A percentile compares a stretch with the other conserved stretches of the same genome.
Conservation (phyloP, 1,140 invertebrate genomes). For the Piezodorus guildinii region DNA sequence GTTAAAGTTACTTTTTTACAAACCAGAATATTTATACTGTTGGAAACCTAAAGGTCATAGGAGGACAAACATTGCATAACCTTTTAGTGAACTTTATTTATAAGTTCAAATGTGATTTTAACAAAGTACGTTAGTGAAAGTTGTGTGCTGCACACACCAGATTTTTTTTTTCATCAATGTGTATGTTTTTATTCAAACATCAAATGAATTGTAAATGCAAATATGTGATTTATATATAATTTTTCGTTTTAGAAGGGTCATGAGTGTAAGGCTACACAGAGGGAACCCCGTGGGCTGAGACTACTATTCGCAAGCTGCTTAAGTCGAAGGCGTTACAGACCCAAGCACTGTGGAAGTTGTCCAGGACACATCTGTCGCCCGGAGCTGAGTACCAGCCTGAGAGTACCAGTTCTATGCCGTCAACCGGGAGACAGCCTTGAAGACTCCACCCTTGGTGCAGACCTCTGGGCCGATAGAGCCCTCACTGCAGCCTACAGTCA, state of each 20-base stretch:
- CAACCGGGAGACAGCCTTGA: slow-evolving; percentile 26
- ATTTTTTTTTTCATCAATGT: too few species aligned
- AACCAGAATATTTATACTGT: too few species aligned
- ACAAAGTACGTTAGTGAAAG: too few species aligned
- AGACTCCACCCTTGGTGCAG: slow-evolving; percentile 23
- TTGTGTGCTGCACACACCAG: too few species aligned
- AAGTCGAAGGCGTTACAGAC: slow-evolving; percentile 46
- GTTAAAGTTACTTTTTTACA: too few species aligned
- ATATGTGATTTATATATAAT: too few species aligned
- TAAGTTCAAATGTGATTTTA: too few species aligned
- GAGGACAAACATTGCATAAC: too few species aligned
- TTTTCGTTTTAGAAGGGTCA: slow-evolving; percentile 42
- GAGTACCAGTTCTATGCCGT: slow-evolving; percentile 24
- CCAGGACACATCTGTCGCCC: slow-evolving; percentile 43
- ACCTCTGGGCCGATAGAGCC: slow-evolving; percentile 22
- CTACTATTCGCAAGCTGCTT: slow-evolving; percentile 48
- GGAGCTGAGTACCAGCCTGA: slow-evolving; percentile 42
- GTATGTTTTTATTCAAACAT: too few species aligned
- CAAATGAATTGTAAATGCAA: too few species aligned
- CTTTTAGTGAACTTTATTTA: too few species aligned
- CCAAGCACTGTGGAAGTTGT: slow-evolving; percentile 51
- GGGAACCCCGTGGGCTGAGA: slow-evolving; percentile 38
- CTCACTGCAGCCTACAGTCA: slow-evolving; percentile 19
- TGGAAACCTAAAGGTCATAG: too few species aligned
- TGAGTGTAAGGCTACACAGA: slow-evolving; percentile 50